A percentile compares a stretch with the other conserved stretches of the same genome.
These are phyloP conservation scores for Esox niger DNA, from an alignment of 2,113 vertebrate species.

Conservation along the genomic window DNA sequence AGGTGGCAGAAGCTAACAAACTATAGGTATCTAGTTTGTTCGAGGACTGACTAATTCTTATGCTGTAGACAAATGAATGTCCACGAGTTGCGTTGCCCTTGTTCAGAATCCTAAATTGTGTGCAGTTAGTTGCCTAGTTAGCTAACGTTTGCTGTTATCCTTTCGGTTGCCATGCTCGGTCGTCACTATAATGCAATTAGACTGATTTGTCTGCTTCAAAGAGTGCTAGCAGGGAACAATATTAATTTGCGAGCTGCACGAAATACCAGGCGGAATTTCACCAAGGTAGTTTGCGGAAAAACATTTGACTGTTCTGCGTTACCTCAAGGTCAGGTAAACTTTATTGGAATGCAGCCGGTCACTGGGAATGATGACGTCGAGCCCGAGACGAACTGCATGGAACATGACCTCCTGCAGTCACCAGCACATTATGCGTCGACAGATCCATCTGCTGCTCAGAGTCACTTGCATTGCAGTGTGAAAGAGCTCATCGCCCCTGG, in stretches of 20 bases:
- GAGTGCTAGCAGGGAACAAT: not conserved
- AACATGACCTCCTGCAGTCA: not conserved
- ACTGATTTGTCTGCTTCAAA: conserved; percentile 1
- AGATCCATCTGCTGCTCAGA: not conserved
- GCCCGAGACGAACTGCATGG: not conserved
- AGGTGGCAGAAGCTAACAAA: not conserved
- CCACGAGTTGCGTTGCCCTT: too few relatives aligned
- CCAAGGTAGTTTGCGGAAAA: not conserved
- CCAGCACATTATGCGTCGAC: not conserved
- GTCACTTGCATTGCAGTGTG: not conserved
- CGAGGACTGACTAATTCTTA: not conserved
- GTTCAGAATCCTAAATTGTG: not conserved
- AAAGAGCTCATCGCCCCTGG: not conserved
- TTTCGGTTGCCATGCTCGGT: not conserved
- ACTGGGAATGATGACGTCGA: too few relatives aligned
- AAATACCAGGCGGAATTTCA: not conserved
- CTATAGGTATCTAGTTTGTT: not conserved
- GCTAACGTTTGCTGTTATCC: not conserved
- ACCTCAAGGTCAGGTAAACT: too few relatives aligned
- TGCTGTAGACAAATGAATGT: too few relatives aligned
- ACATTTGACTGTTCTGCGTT: not conserved
- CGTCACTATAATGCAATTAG: not conserved
- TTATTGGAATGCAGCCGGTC: too few relatives aligned
- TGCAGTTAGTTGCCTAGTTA: too few relatives aligned
- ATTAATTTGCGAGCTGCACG: not conserved